Conservation (phyloP, 2,797 vertebrate species). For the Fundulus diaphanus region DNA sequence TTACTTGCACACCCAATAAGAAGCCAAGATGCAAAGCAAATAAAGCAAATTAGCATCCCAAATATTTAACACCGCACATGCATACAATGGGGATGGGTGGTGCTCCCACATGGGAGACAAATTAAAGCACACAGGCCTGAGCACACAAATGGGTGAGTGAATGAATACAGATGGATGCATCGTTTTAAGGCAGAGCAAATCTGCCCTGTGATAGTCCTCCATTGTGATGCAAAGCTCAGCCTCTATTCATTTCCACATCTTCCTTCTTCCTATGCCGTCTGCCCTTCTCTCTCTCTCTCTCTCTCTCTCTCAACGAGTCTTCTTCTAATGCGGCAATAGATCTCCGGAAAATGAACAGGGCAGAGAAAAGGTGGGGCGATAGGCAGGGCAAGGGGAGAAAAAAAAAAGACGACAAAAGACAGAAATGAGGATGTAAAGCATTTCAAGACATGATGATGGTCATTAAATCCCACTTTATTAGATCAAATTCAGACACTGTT, state of each 20-base stretch:
- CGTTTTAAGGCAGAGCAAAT: constrained; percentile 57
- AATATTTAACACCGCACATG: constrained; percentile 54
- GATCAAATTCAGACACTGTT: constrained; percentile 28
- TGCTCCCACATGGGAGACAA: constrained; percentile 27
- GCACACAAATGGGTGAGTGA: constrained; percentile 21
- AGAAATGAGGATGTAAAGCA: constrained; percentile 18
- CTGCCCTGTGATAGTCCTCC: constrained; percentile 63
- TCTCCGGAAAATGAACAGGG: constrained; percentile 43
- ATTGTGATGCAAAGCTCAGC: constrained; percentile 74
- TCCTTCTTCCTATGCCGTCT: constrained; percentile 48
- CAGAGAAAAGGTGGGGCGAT: constrained; percentile 34
- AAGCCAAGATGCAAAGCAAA: constrained; percentile 50
- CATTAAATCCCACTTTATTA: constrained; percentile 28
- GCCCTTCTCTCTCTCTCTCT: no score
- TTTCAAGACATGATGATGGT: constrained; percentile 34
- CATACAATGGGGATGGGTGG: constrained; percentile 27
- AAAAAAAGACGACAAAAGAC: constrained; percentile 28
- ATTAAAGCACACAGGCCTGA: constrained; percentile 41
- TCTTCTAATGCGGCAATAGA: constrained; percentile 62
- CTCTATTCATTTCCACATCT: constrained; percentile 58
- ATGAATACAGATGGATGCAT: constrained; percentile 67
- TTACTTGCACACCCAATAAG: constrained; percentile 39
- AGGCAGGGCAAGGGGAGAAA: constrained; percentile 35
- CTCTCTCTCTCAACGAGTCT: constrained; percentile 58
- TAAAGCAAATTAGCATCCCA: constrained; percentile 59